These are phyloP conservation scores for Prionailurus viverrinus DNA, from an alignment of 2,113 vertebrate genomes.

Conservation along the genomic window DNA sequence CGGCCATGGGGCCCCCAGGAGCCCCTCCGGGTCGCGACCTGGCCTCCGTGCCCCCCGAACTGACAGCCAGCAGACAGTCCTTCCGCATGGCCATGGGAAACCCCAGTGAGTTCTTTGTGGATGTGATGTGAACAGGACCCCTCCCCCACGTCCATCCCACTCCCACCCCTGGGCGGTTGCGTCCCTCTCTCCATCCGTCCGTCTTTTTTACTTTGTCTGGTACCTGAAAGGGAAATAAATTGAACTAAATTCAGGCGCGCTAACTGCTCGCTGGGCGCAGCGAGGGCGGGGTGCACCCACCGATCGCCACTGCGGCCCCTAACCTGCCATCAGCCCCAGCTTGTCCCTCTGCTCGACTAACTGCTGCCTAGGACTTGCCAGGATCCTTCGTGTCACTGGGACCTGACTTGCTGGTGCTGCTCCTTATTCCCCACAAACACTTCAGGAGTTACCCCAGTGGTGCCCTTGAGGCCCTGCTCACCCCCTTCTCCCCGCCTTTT, in stretches of 20 bases:
- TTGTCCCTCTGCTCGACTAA: constrained; percentile 58
- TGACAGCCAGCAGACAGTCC: constrained; percentile 97
- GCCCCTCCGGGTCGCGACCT: constrained; percentile 94
- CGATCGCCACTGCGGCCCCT: constrained; percentile 59
- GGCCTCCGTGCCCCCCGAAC: constrained; percentile 95
- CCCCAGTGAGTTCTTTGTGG: constrained; percentile 98
- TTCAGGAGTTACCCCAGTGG: not conserved
- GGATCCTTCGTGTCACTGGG: not conserved
- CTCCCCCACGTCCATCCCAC: constrained; percentile 66
- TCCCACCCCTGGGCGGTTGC: constrained; percentile 76
- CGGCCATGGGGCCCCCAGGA: constrained; percentile 89
- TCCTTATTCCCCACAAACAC: not conserved
- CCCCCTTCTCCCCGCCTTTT: not conserved
- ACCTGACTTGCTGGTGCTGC: constrained; percentile 14
- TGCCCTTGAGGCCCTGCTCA: not conserved
- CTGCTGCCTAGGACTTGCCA: not conserved
- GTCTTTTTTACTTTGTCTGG: constrained; percentile 84
- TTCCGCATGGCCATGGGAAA: constrained; percentile 98
- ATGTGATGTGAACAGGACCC: constrained; percentile 95
- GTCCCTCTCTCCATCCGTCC: constrained; percentile 78
- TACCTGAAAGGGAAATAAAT: constrained; percentile 89
- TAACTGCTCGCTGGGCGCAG: constrained; percentile 84
- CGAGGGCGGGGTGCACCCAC: constrained; percentile 63
- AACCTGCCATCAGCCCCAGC: constrained; percentile 76
- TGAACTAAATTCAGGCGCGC: constrained; percentile 87